Evolutionary conservation across 1,140 invertebrate species (phyloP).

Genomic region (Pararge aegeria): DNA sequence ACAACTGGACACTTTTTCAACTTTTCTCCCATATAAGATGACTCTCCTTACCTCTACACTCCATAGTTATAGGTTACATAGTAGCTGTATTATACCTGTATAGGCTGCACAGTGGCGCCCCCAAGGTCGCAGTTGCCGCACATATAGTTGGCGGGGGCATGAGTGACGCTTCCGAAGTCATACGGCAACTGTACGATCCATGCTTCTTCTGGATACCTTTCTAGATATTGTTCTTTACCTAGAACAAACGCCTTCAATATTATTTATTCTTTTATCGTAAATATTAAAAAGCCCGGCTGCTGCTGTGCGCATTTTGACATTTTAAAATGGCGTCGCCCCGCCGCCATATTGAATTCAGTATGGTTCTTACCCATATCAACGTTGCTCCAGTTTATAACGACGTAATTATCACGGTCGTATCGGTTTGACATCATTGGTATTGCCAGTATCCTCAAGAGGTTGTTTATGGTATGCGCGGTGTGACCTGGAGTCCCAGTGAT

Average conservation of each 20-base stretch:
- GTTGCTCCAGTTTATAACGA: conserved; percentile 48
- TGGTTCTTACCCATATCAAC: conserved; percentile 39
- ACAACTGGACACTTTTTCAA: too few relatives aligned
- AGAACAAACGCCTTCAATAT: conserved; percentile 5
- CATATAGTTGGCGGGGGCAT: conserved; percentile 60
- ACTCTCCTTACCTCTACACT: too few relatives aligned
- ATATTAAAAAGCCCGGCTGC: too few relatives aligned
- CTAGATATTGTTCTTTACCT: conserved; percentile 56
- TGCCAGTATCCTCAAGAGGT: conserved; percentile 44
- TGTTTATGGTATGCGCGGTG: conserved; percentile 38
- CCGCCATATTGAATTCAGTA: too few relatives aligned
- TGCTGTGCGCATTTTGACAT: too few relatives aligned
- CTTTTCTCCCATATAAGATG: too few relatives aligned
- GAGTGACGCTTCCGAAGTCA: conserved; percentile 51
- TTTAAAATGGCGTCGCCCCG: too few relatives aligned
- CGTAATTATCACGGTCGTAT: conserved; percentile 53
- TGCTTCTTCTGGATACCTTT: conserved; percentile 36
- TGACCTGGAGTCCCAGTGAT: conserved; percentile 44
- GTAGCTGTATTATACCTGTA: conserved; percentile 58
- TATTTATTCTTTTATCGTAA: too few relatives aligned
- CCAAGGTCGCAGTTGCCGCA: conserved; percentile 43
- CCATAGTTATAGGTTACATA: too few relatives aligned
- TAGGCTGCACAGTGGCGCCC: conserved; percentile 40
- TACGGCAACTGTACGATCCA: conserved; percentile 43
- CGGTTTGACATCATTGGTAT: conserved; percentile 62